Percentiles rank a stretch among this genome's conserved stretches.
These are phyloP conservation scores for Balearica regulorum DNA, from an alignment of 2,797 vertebrate species.

Conservation along the genomic window DNA sequence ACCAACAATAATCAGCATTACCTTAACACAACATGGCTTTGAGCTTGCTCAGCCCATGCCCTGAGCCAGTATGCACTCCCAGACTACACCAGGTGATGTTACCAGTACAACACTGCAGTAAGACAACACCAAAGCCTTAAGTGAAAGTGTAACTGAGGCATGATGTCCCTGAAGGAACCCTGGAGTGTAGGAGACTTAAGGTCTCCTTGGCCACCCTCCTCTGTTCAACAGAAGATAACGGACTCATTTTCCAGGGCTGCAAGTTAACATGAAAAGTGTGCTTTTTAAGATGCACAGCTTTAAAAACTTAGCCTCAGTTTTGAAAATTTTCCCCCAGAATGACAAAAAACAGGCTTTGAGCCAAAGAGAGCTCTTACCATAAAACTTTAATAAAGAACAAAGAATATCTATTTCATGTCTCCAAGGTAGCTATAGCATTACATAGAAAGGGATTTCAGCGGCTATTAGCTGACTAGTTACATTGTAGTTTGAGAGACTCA, in stretches of 20 bases:
- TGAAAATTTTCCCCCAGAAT: not conserved
- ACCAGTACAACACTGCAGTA: not conserved
- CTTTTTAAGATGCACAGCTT: not conserved
- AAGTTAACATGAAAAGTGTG: not conserved
- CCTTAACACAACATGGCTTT: not conserved
- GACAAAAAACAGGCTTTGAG: not conserved
- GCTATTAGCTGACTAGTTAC: constrained; percentile 22
- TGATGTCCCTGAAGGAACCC: not conserved
- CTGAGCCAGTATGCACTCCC: not conserved
- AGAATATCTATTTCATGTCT: constrained; percentile 11
- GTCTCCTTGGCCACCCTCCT: not conserved
- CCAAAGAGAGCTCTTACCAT: constrained; percentile 6
- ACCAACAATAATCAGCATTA: not conserved
- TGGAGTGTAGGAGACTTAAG: not conserved
- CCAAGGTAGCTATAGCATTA: not conserved
- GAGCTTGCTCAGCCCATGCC: not conserved
- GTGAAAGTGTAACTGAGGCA: not conserved
- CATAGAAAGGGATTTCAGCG: not conserved
- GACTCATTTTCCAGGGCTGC: not conserved
- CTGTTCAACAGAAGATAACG: not conserved
- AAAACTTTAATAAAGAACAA: constrained; percentile 34
- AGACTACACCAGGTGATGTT: not conserved
- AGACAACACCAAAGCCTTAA: not conserved
- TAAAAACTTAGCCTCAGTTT: not conserved
- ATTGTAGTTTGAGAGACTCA: not conserved